phyloP scores from a whole-genome alignment of 2,797 vertebrate species.

The Macrochelys suwanniensis region DNA sequence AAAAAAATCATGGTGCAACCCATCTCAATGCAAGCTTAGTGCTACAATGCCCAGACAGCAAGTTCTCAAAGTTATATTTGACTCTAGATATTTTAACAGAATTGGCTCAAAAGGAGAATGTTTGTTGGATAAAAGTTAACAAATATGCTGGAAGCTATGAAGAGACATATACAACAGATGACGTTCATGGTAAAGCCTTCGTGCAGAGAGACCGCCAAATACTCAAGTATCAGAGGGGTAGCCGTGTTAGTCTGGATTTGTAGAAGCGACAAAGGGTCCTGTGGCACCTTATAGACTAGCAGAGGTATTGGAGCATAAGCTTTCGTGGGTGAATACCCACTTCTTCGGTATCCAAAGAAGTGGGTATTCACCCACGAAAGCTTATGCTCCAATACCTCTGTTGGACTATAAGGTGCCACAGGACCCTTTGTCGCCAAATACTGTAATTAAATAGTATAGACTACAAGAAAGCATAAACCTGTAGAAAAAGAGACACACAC shows the following conservation, averaged over 20 bases:
- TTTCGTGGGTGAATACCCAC: too few species aligned
- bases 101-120: background rate
- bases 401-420: too few species aligned
- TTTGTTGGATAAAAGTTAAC: conserved; percentile 7
- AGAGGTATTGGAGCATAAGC: too few species aligned
- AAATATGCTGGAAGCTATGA: background rate
- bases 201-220: conserved; percentile 33
- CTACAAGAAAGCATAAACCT: background rate
- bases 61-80: background rate
- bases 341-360: too few species aligned
- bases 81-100: background rate
- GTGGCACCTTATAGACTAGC: too few species aligned
- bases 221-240: too few species aligned
- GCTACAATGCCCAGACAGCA: background rate
- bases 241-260: too few species aligned
- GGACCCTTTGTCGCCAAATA: too few species aligned
- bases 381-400: too few species aligned
- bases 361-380: too few species aligned
- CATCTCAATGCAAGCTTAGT: background rate
- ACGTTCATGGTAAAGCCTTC: conserved; percentile 47
- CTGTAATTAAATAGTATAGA: conserved; percentile 35
- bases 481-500: background rate
- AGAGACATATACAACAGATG: conserved; percentile 2
- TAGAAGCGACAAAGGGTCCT: too few species aligned
- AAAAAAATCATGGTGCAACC: background rate